Base-by-base conservation (phyloP, 2,113 vertebrate species). In the Willisornis vidua region DNA sequence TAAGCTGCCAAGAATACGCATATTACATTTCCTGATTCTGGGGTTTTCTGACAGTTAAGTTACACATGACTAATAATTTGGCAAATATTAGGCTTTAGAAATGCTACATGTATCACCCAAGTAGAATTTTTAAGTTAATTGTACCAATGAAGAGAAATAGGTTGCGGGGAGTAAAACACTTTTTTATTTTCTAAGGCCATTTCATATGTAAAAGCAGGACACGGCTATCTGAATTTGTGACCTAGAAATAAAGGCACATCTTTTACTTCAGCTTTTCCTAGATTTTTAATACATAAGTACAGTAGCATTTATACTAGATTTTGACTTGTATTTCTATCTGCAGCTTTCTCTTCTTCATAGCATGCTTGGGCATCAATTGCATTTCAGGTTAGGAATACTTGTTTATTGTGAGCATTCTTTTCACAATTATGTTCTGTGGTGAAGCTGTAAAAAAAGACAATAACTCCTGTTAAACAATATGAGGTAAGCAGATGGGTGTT, bases 191-290 rank as follows among this genome's bases (percentile, higher is more conserved):
- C 23, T 61, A 46, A 68, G 33, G 35, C 43, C 3, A 39, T 66
- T 87, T 90, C 3, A 6, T 18, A 4, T 51, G 12, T n/a, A 55
- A 89, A 93, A 72, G 19, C 19, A 80, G 41, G 43, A 59, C 17
- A 3, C 7, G 51, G 5, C 48, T 83, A 20, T 55, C 45, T 0
- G 0, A 10, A 37, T 10, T 51, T 59, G 15, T 77, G 29, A 19
- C 45, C 59, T 81, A 77, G 49, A 70, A 89, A 61, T n/a, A 14
- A 77, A 85, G 20, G 7, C 4, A 19, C 7, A 9, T 67, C 48
- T 74, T 89, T 87, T 78, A 66, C 54, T 82, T 87, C 48, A 57
- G 22, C 4, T 66, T 74, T 49, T 45, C 7, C 25, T 67, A 62
- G 31, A 17, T 37, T 74, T 46, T 85, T 62, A 54, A 22, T 33